Conservation (phyloP, 2,888 invertebrate species). For the Morpho deidamia region DNA sequence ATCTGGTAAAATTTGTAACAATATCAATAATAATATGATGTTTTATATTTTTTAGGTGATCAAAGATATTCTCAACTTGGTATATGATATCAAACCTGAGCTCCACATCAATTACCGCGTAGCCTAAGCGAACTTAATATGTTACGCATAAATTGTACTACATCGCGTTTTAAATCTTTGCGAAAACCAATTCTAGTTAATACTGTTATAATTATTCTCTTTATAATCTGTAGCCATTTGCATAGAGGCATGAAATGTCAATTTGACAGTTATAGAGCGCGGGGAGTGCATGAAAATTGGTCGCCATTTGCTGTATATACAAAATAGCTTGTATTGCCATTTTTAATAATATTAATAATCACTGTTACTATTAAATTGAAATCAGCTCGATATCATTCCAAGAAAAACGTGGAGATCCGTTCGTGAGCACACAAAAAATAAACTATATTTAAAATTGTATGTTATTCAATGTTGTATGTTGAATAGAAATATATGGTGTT, state of each 20-base stretch:
- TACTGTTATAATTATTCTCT: slow-evolving; percentile 44
- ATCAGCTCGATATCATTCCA: slow-evolving; percentile 75
- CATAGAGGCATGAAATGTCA: slow-evolving; percentile 13
- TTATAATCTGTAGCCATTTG: slow-evolving; percentile 35
- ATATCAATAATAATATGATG: not conserved
- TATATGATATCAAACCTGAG: slow-evolving; percentile 95
- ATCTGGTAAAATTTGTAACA: too few species aligned
- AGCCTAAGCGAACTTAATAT: slow-evolving; percentile 34
- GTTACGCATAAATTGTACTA: slow-evolving; percentile 22
- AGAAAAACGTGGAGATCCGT: slow-evolving; percentile 46
- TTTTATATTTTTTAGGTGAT: slow-evolving; percentile 80
- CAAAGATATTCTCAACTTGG: slow-evolving; percentile 87
- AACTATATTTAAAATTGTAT: slow-evolving; percentile 52
- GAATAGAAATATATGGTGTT: slow-evolving; percentile 69
- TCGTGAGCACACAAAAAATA: slow-evolving; percentile 41
- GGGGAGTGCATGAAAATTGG: slow-evolving; percentile 16
- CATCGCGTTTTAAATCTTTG: slow-evolving; percentile 31
- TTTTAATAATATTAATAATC: slow-evolving; percentile 28
- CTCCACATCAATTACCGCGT: slow-evolving; percentile 92
- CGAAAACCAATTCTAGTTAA: slow-evolving; percentile 47
- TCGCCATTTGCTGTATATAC: slow-evolving; percentile 34
- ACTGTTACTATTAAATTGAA: slow-evolving; percentile 32
- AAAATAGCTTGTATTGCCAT: slow-evolving; percentile 32
- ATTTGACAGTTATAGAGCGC: slow-evolving; percentile 14
- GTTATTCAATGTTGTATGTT: slow-evolving; percentile 70